A percentile compares a stretch with the other conserved stretches of the same genome.
Evolutionary conservation across 1,140 invertebrate genomes (phyloP).

Genomic region (Heliconius melpomene): DNA sequence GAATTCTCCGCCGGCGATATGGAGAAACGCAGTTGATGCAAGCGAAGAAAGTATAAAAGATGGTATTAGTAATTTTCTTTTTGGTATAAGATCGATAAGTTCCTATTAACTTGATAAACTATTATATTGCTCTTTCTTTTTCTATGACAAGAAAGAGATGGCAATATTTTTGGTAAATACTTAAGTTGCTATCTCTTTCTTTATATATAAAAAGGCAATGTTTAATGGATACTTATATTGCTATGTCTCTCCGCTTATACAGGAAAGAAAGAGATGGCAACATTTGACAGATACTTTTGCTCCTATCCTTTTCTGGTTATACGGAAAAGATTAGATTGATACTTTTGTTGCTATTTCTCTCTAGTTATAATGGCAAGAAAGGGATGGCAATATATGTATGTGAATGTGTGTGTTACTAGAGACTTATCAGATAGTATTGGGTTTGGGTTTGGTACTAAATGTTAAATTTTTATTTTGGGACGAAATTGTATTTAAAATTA

Average conservation of each 20-base stretch:
- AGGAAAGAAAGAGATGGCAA: neutral
- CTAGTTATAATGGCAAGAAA: neutral
- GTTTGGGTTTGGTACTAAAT: neutral
- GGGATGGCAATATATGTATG: neutral
- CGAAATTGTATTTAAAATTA: neutral
- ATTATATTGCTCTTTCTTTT: neutral
- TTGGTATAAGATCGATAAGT: neutral
- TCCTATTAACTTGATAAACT: conserved; percentile 3
- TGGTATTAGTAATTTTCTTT: neutral
- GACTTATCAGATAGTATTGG: conserved; percentile 10
- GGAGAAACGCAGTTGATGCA: conserved; percentile 52
- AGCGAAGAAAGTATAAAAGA: conserved; percentile 21
- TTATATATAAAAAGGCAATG: neutral
- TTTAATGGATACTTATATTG: neutral
- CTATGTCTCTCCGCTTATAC: neutral
- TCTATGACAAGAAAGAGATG: neutral
- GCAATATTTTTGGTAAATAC: neutral
- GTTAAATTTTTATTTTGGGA: neutral
- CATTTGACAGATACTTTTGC: neutral
- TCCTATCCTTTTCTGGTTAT: neutral
- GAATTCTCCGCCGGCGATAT: conserved; percentile 31
- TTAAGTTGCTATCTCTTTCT: neutral
- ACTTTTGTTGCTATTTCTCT: too few species aligned
- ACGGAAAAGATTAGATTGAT: too few species aligned
- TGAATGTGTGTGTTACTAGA: neutral